These are phyloP conservation scores for Vombatus ursinus DNA, from an alignment of 2,113 vertebrate genomes.

Conservation along the genomic window DNA sequence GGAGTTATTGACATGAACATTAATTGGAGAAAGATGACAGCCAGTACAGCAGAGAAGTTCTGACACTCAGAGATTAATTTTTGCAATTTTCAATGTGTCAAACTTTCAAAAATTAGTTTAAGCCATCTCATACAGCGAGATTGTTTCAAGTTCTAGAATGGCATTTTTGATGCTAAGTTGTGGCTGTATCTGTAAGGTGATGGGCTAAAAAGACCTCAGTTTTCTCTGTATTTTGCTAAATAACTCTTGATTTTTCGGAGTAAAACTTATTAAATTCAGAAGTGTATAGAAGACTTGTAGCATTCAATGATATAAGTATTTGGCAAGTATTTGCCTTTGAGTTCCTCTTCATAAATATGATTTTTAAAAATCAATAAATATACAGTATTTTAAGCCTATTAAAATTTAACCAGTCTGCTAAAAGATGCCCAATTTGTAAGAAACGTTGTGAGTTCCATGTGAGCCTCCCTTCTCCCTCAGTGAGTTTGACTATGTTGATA, in stretches of 20 bases:
- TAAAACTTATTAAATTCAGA: conserved; percentile 26
- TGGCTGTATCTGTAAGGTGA: neutral
- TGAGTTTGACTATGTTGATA: neutral
- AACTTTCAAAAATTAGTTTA: neutral
- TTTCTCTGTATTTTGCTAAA: conserved; percentile 19
- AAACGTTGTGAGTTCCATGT: neutral
- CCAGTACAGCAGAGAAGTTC: conserved; percentile 22
- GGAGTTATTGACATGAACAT: neutral
- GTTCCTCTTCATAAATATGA: conserved; percentile 54
- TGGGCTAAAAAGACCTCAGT: neutral
- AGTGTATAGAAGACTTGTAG: neutral
- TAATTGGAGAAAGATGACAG: neutral
- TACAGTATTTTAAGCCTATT: conserved; percentile 46
- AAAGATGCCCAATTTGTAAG: conserved; percentile 41
- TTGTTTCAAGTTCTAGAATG: conserved; percentile 4
- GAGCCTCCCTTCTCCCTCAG: conserved; percentile 18
- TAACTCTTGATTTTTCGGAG: conserved; percentile 28
- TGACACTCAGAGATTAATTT: conserved; percentile 23
- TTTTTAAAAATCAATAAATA: conserved; percentile 60
- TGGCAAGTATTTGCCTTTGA: conserved; percentile 32
- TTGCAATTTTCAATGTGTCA: neutral
- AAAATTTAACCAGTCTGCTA: conserved; percentile 47
- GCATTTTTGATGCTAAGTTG: conserved; percentile 21
- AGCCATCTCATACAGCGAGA: neutral
- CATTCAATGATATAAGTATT: conserved; percentile 33